phyloP scores from a whole-genome alignment of 2,888 invertebrate genomes.

The Yponomeuta evonymella region DNA sequence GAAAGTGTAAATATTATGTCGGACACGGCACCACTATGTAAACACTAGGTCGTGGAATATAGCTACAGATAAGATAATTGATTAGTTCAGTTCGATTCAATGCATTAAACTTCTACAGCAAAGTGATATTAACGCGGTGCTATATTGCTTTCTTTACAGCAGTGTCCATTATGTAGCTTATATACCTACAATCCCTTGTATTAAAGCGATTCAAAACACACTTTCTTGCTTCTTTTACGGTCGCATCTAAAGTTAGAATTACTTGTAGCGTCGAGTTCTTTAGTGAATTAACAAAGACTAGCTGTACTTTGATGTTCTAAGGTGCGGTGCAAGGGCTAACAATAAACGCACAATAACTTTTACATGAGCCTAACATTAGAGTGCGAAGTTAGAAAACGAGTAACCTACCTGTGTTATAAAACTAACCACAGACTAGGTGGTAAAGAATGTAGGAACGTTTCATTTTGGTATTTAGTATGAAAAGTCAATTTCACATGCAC shows the following conservation, averaged over 20 bases:
- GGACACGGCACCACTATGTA: slow-evolving; percentile 18
- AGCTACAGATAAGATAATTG: not conserved
- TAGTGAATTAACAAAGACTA: not conserved
- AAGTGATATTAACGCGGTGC: not conserved
- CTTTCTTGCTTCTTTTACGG: not conserved
- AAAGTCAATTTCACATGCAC: slow-evolving; percentile 8
- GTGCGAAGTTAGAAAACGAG: not conserved
- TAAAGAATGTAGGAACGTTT: too few relatives aligned
- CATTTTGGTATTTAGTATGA: not conserved
- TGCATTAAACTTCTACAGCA: not conserved
- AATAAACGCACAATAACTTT: not conserved
- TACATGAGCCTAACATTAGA: not conserved
- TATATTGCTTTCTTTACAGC: not conserved
- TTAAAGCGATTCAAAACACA: not conserved
- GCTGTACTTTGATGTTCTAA: not conserved
- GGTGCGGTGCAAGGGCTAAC: not conserved
- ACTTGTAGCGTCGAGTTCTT: not conserved
- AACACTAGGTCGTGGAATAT: slow-evolving; percentile 7
- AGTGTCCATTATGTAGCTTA: not conserved
- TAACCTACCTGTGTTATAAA: not conserved
- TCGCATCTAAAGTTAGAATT: not conserved
- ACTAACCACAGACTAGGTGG: too few relatives aligned
- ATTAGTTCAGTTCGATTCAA: not conserved
- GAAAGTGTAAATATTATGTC: slow-evolving; percentile 30
- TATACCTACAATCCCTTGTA: not conserved